These are phyloP conservation scores for Hypercompe scribonia DNA, from an alignment of 2,888 invertebrate genomes.

Conservation along the genomic window DNA sequence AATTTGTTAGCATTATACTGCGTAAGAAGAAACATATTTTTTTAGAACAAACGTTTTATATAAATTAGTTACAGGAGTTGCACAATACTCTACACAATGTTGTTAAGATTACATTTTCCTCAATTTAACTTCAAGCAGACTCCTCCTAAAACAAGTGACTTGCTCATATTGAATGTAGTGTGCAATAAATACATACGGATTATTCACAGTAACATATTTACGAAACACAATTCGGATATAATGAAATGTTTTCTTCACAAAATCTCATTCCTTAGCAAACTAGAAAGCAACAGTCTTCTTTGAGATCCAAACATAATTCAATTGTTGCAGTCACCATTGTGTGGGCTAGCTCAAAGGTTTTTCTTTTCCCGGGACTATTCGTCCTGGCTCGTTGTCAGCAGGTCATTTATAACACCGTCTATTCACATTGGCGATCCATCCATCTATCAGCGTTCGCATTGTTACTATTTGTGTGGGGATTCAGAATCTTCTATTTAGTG, in stretches of 20 bases:
- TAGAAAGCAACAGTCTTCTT: slow-evolving; percentile 27
- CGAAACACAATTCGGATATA: not conserved
- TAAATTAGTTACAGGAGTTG: too few species aligned
- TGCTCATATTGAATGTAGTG: too few species aligned
- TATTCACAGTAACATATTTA: not conserved
- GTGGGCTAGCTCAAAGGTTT: slow-evolving; percentile 35
- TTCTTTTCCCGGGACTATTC: slow-evolving; percentile 49
- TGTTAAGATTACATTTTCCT: too few species aligned
- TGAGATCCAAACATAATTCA: slow-evolving; percentile 40
- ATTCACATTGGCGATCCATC: slow-evolving; percentile 63
- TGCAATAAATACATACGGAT: too few species aligned
- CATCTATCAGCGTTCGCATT: slow-evolving; percentile 61
- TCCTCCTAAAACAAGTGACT: too few species aligned
- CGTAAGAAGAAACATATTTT: too few species aligned
- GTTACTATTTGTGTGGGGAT: slow-evolving; percentile 53
- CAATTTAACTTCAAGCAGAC: too few species aligned
- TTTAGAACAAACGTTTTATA: too few species aligned
- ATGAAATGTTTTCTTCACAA: slow-evolving; percentile 20
- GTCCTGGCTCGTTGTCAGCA: slow-evolving; percentile 45
- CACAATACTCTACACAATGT: too few species aligned
- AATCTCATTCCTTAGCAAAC: slow-evolving; percentile 15
- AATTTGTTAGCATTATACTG: too few species aligned
- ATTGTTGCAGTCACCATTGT: slow-evolving; percentile 46
- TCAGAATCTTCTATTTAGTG: slow-evolving; percentile 34
- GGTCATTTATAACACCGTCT: slow-evolving; percentile 68